Percentiles rank a stretch among this genome's conserved stretches.
Conservation (phyloP, 2,888 invertebrate species). For the Calliopum simillimum region DNA sequence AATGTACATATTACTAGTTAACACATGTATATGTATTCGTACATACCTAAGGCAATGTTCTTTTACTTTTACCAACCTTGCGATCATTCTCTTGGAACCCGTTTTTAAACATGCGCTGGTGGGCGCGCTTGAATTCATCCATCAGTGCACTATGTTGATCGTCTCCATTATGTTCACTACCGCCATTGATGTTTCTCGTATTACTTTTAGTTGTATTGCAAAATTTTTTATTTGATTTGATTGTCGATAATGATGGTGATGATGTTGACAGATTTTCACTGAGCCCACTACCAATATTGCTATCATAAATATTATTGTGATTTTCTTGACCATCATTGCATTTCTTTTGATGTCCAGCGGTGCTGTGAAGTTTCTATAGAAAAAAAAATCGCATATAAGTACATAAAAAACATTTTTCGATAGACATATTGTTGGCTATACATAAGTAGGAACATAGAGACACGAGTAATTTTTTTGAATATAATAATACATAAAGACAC, state of each 20-base stretch:
- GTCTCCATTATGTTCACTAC: conserved; percentile 54
- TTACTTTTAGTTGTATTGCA: neutral
- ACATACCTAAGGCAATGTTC: neutral
- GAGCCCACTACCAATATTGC: too few species aligned
- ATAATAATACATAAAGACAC: too few species aligned
- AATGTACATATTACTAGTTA: neutral
- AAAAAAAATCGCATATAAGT: too few species aligned
- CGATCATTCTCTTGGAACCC: conserved; percentile 65
- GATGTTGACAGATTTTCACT: conserved; percentile 23
- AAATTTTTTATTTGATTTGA: conserved; percentile 12
- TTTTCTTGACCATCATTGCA: neutral
- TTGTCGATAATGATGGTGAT: conserved; percentile 27
- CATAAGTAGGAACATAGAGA: too few species aligned
- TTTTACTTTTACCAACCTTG: conserved; percentile 52
- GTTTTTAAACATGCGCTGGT: conserved; percentile 85
- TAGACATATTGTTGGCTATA: too few species aligned
- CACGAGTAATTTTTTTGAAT: too few species aligned
- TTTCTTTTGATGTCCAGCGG: too few species aligned
- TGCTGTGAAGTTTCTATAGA: too few species aligned
- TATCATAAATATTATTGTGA: neutral
- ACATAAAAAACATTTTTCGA: too few species aligned
- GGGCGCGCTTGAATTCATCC: conserved; percentile 91
- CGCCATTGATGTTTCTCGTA: neutral
- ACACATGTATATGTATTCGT: neutral
- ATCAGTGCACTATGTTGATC: conserved; percentile 81